phyloP scores from a whole-genome alignment of 2,113 vertebrate genomes.

The Solenodon paradoxus region DNA sequence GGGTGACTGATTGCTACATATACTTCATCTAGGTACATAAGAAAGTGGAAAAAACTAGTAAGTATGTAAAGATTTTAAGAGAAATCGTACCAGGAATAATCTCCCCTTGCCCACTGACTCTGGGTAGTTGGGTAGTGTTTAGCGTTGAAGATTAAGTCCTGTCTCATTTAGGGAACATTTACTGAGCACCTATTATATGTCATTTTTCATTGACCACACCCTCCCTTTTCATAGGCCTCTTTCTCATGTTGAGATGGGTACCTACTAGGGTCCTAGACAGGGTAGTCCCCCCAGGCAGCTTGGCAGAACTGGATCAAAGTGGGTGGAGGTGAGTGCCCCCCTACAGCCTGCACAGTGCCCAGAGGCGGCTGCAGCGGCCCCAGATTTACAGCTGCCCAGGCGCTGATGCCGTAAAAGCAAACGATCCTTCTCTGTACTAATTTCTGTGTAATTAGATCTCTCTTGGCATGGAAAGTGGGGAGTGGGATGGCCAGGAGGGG shows the following conservation, averaged over 20 bases:
- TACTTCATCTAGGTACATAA: background rate
- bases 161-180: slow-evolving; percentile 13
- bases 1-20: background rate
- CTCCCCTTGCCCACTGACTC: background rate
- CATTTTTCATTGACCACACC: background rate
- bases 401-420: slow-evolving; percentile 77
- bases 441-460: slow-evolving; percentile 83
- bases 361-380: slow-evolving; percentile 26
- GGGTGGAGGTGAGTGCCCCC: background rate
- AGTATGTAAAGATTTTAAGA: background rate
- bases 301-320: background rate
- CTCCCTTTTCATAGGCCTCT: background rate
- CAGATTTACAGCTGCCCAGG: slow-evolving; percentile 78
- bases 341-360: slow-evolving; percentile 37
- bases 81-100: background rate
- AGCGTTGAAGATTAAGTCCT: background rate
- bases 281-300: background rate
- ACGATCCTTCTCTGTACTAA: slow-evolving; percentile 82
- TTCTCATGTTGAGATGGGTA: background rate
- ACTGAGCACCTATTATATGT: slow-evolving; percentile 54
- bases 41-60: background rate
- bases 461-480: slow-evolving; percentile 77
- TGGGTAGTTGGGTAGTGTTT: background rate
- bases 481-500: slow-evolving; percentile 58
- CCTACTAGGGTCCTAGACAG: background rate